These are phyloP conservation scores for Pseudorhiza aurosa DNA, from an alignment of 30 jellyfish, hydroid and myxozoan genomes.

Conservation along the genomic window DNA sequence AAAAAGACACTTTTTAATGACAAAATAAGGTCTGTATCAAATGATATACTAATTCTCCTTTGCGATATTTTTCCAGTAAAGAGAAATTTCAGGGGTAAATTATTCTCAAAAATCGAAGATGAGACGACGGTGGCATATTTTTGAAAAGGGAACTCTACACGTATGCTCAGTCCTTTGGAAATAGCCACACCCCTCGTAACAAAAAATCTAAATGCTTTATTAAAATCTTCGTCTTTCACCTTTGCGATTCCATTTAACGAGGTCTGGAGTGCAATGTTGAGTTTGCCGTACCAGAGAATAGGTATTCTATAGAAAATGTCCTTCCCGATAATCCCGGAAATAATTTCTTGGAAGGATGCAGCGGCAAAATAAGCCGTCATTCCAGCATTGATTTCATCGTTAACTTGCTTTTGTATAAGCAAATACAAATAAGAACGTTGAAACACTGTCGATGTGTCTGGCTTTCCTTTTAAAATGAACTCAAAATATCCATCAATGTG, in stretches of 20 bases:
- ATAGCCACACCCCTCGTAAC: constrained; percentile 73
- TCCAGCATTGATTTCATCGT: constrained; percentile 72
- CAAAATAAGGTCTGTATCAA: constrained; percentile 38
- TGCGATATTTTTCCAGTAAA: constrained; percentile 19
- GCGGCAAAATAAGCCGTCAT: constrained; percentile 56
- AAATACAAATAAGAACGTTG: constrained; percentile 61
- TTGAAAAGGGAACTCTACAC: constrained; percentile 74
- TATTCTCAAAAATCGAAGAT: constrained; percentile 11
- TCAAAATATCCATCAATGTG: constrained; percentile 80
- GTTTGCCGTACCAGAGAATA: constrained; percentile 55
- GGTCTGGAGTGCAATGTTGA: constrained; percentile 57
- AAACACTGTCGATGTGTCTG: constrained; percentile 83
- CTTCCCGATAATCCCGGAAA: constrained; percentile 61
- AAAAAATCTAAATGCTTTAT: constrained; percentile 67
- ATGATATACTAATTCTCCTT: not conserved
- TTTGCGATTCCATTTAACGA: constrained; percentile 69
- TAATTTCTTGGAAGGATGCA: constrained; percentile 53
- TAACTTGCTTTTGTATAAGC: constrained; percentile 68
- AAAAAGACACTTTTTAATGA: constrained; percentile 9
- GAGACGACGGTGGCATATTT: constrained; percentile 16
- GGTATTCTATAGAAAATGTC: constrained; percentile 69
- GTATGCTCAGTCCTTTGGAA: constrained; percentile 60
- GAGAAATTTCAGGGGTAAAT: constrained; percentile 31
- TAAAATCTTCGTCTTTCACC: constrained; percentile 71
- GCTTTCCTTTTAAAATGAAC: constrained; percentile 72